These are phyloP conservation scores for Leptinotarsa texana DNA, from an alignment of 1,140 invertebrate species.

Conservation along the genomic window DNA sequence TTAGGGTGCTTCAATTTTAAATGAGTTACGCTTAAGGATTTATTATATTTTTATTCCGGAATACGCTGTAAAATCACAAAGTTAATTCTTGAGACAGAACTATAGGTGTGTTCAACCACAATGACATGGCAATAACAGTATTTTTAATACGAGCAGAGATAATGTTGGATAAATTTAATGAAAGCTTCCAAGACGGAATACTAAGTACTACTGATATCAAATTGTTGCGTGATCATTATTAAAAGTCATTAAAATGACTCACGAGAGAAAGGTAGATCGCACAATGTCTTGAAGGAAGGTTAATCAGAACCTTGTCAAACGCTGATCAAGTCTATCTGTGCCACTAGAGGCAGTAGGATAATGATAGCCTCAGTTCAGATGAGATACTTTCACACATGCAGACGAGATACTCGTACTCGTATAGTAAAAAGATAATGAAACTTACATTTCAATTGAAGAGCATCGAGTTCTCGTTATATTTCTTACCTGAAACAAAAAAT, in stretches of 20 bases:
- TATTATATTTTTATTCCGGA: no score
- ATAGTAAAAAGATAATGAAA: not conserved
- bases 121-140: no score
- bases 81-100: no score
- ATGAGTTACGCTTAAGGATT: no score
- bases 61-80: no score
- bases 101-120: no score
- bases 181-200: no score
- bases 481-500: slow-evolving; percentile 8
- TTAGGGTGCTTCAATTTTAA: no score
- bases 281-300: not conserved
- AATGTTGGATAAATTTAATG: no score
- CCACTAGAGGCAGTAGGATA: not conserved
- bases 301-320: not conserved
- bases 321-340: not conserved
- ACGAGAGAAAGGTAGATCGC: slow-evolving; percentile 2
- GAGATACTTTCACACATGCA: not conserved
- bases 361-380: not conserved
- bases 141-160: no score
- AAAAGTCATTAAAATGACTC: not conserved
- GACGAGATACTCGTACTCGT: not conserved
- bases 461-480: not conserved
- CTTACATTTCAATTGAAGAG: not conserved
- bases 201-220: no score
- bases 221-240: no score